Base-by-base conservation (phyloP, 92 coral and sea anemone genomes). In the Porites lobata region DNA sequence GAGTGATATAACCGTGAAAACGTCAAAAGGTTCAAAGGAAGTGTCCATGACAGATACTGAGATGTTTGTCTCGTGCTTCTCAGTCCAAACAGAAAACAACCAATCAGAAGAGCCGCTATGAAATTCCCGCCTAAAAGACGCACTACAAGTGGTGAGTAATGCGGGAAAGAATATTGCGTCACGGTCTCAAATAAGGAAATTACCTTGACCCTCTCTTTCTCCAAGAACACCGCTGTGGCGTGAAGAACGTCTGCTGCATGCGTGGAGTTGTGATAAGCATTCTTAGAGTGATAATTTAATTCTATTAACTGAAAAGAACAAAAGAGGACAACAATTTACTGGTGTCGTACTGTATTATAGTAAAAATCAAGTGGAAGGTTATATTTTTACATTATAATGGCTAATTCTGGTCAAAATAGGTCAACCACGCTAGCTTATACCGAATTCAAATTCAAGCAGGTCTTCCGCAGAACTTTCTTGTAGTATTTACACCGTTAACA, bases 171-270 rank as follows among this genome's bases (percentile, higher is more conserved):
- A 56, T 10, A 19, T 10, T n/a, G 21, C 72, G 21, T n/a, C 26
- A 62, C 62, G 17, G 75, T 26, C 6, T 67, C n/a, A n/a, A 73
- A 21, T 6, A 8, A 1, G 14, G 58, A 22, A 7, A 84, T 38
- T 84, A 96, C 99, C 97, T 96, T 96, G 52, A 96, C 99, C 72
- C 99, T 92, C 77, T 96, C 99, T 72, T 96, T 96, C 26, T 94
- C 95, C 80, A 96, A 87, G 86, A 96, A 96, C 43, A 95, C 95
- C 54, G 99, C 99, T 29, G 99, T 96, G 9, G 99, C 98, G 80
- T 96, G 99, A 0, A 96, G 90, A n/a, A 96, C 99, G 81, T 96
- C 99, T 22, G 99, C 99, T 10, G 99, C 99, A 83, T 96, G 99
- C 18, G 99, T 96, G 22, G 99, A 96, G 92, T 96, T 96, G 77